Evolutionary conservation across 2,797 vertebrate species (phyloP), one percentile per base, ranked within the genome.

Genomic region (Lerista edwardsae): DNA sequence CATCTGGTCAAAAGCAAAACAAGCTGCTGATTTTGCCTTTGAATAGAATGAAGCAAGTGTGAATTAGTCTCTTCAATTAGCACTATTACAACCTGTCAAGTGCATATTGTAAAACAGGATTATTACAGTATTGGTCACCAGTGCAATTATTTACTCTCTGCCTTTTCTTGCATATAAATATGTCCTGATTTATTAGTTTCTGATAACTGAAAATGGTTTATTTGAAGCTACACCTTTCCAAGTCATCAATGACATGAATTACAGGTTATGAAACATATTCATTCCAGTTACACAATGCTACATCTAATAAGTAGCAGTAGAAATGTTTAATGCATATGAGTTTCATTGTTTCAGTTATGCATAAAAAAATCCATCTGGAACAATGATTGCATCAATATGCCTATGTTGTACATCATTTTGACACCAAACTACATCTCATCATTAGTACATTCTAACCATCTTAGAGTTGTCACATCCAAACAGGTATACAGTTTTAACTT

Each of bases 51-150:
- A 96, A 96, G 95, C 95, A 95, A 96, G 96, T 96, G 96, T 96
- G 96, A 96, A 98, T 98, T 99, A 99, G 98, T 98, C 97, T 98
- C 97, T 98, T 99, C 98, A 99, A 99, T 99, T 99, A 99, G 97
- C 98, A 98, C 98, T 97, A 97, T 98, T 98, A 98, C 97, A 98
- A 97, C 97, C 97, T 98, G 96, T 97, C 97, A 97, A 98, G 97
- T 96, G 95, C 96, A 96, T 97, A 97, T 97, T 97, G 96, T 97
- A 96, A 96, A 96, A 96, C 95, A 96, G 97, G 96, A 97, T 97
- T 97, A 98, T 98, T 97, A 97, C 97, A 96, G 96, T 97, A 97
- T 97, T 98, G 97, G 97, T 98, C 97, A 97, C 96, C 95, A 95
- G 92, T 94, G 95, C 94, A 95, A 95, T 97, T 96, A 97, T 96